Base-by-base conservation (phyloP, 2,113 vertebrate species). In the Gallinago undulata region DNA sequence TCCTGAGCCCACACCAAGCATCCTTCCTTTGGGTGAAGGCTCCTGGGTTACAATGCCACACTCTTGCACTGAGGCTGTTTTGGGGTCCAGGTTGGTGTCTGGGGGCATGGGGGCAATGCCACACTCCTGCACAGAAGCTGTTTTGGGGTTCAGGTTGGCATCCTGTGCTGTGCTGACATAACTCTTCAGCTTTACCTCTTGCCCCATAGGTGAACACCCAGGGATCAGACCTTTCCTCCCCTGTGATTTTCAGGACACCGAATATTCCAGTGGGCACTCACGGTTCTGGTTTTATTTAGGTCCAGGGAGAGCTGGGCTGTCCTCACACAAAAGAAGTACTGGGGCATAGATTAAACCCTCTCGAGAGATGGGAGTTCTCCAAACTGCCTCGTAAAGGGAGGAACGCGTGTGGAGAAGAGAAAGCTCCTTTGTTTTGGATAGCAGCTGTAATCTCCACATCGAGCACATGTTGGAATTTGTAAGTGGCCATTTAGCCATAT, bases 391-490 rank as follows among this genome's bases (percentile, higher is more conserved):
- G 5, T 95, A 96, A 97, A 94, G 81, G 73, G 84, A 94, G 77
- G 77, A 89, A 78, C 16, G 23, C 3, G 1, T 53, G 11, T 74
- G 31, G 47, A 76, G 94, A 87, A 76, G 87, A 96, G 84, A 96
- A 95, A 96, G 86, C 84, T 94, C 84, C 91, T 96, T 96, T 96
- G 96, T 94, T 96, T 92, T 75, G 93, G 81, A 80, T 3, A 94
- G 96, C 81, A 94, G 96, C 94, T 91, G 95, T 94, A 96, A 96
- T 96, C 96, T 95, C 89, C 94, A 85, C 96, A 96, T 95, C 96
- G 94, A 96, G 95, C 91, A 96, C 91, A 95, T 86, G 91, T 59
- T 94, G 96, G 96, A 96, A 95, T 94, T 62, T 0, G 14, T 95
- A 93, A 95, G 96, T 96, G 87, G 90, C 85, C 94, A 94, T 97